Evolutionary conservation across 2,113 vertebrate genomes (phyloP).

Genomic region (Paramormyrops kingsleyae): DNA sequence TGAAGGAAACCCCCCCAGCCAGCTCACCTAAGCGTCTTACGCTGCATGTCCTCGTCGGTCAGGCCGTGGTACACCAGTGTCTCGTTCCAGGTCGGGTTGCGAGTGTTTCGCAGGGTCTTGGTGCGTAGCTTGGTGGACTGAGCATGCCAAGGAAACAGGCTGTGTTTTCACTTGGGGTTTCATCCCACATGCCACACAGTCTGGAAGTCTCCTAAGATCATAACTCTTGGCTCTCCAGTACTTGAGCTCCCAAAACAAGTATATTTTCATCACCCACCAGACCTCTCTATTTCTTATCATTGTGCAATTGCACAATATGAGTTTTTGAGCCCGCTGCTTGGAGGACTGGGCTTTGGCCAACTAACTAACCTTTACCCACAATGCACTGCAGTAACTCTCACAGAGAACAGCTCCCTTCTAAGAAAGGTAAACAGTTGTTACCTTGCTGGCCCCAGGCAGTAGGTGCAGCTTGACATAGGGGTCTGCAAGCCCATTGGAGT

Average conservation of each 20-base stretch:
- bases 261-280: not conserved
- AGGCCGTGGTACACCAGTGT: slow-evolving; percentile 88
- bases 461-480: slow-evolving; percentile 93
- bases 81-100: slow-evolving; percentile 92
- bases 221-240: not conserved
- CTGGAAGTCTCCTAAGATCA: not conserved
- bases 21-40: slow-evolving; percentile 83
- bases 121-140: slow-evolving; percentile 92
- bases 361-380: not conserved
- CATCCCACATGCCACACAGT: not conserved
- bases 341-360: not conserved
- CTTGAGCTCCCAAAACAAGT: not conserved
- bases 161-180: not conserved
- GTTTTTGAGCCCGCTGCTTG: not conserved
- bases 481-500: slow-evolving; percentile 89
- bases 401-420: not conserved
- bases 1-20: not conserved
- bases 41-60: slow-evolving; percentile 92
- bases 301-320: not conserved
- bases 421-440: slow-evolving; percentile 41
- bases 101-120: slow-evolving; percentile 88
- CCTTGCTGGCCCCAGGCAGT: slow-evolving; percentile 93
- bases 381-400: not conserved
- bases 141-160: not conserved
- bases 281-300: not conserved